Evolutionary conservation across 2,888 invertebrate species (phyloP).

Genomic region (Oithona nana): DNA sequence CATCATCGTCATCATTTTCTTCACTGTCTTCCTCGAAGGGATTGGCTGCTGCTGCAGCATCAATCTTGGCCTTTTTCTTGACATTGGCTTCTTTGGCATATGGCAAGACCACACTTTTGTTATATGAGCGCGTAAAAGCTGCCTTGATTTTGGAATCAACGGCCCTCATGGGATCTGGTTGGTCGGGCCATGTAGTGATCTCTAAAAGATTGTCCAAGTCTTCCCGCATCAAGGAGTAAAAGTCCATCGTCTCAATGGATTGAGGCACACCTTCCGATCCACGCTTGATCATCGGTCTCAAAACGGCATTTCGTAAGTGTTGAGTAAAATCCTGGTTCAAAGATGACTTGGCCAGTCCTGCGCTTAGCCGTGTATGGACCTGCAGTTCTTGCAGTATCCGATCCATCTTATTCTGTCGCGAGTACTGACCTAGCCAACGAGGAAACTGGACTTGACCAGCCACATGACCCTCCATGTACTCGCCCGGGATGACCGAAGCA

Average conservation of each 20-base stretch:
- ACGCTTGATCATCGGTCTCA: slow-evolving; percentile 49
- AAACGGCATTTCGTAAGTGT: slow-evolving; percentile 50
- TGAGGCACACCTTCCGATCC: slow-evolving; percentile 48
- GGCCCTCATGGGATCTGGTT: slow-evolving; percentile 50
- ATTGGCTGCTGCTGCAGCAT: slow-evolving; percentile 24
- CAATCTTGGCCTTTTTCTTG: slow-evolving; percentile 38
- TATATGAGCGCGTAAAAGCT: slow-evolving; percentile 77
- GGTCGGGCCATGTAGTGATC: slow-evolving; percentile 60
- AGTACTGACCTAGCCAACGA: slow-evolving; percentile 87
- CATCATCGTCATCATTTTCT: slow-evolving; percentile 27
- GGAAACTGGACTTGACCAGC: slow-evolving; percentile 71
- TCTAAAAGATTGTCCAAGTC: slow-evolving; percentile 79
- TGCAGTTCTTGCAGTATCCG: slow-evolving; percentile 64
- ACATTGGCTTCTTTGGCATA: slow-evolving; percentile 45
- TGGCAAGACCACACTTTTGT: slow-evolving; percentile 61
- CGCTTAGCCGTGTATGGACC: slow-evolving; percentile 53
- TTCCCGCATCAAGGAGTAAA: slow-evolving; percentile 70
- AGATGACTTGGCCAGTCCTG: not conserved
- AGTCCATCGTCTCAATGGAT: slow-evolving; percentile 40
- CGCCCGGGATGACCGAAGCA: slow-evolving; percentile 75
- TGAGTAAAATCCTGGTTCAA: slow-evolving; percentile 72
- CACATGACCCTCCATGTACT: slow-evolving; percentile 58
- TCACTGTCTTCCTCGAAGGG: slow-evolving; percentile 30
- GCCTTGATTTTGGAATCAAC: slow-evolving; percentile 67
- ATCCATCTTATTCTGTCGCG: slow-evolving; percentile 56